These are phyloP conservation scores for Scyliorhinus canicula DNA, from an alignment of 2,797 vertebrate genomes.

Conservation along the genomic window DNA sequence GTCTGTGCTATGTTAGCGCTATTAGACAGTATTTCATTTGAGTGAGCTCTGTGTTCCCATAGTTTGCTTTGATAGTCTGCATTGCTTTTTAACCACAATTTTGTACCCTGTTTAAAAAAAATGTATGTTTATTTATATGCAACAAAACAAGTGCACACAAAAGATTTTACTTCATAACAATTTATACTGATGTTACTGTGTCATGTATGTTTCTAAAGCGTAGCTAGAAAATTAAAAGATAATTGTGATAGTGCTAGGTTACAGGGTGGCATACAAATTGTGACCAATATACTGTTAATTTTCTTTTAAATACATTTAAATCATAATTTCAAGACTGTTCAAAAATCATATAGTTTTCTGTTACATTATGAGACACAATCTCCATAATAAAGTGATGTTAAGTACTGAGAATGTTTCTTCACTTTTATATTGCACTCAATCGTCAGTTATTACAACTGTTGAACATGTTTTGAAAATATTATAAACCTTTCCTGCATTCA, in stretches of 20 bases:
- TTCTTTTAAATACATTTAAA: constrained; percentile 10
- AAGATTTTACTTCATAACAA: constrained; percentile 14
- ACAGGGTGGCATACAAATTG: constrained; percentile 24
- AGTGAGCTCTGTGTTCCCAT: constrained; percentile 3
- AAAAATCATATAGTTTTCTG: constrained; percentile 9
- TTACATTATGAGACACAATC: constrained; percentile 24
- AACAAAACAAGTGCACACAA: neutral
- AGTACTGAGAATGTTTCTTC: neutral
- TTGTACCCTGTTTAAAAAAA: constrained; percentile 27
- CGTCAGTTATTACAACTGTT: neutral
- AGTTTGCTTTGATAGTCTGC: constrained; percentile 27
- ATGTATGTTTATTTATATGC: constrained; percentile 37
- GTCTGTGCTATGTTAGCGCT: constrained; percentile 20
- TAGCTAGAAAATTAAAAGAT: constrained; percentile 34
- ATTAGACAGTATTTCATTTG: neutral
- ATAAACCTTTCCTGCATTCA: neutral
- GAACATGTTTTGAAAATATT: neutral
- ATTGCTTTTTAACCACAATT: constrained; percentile 34
- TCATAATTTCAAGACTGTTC: constrained; percentile 10
- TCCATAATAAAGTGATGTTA: constrained; percentile 34
- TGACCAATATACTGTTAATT: constrained; percentile 27
- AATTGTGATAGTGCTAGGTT: constrained; percentile 21
- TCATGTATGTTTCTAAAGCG: constrained; percentile 26
- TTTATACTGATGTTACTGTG: constrained; percentile 31
- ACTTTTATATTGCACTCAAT: neutral